Percentiles rank a stretch among this genome's conserved stretches.
Conservation (phyloP, 2,113 vertebrate species). For the Bothrops jararaca region DNA sequence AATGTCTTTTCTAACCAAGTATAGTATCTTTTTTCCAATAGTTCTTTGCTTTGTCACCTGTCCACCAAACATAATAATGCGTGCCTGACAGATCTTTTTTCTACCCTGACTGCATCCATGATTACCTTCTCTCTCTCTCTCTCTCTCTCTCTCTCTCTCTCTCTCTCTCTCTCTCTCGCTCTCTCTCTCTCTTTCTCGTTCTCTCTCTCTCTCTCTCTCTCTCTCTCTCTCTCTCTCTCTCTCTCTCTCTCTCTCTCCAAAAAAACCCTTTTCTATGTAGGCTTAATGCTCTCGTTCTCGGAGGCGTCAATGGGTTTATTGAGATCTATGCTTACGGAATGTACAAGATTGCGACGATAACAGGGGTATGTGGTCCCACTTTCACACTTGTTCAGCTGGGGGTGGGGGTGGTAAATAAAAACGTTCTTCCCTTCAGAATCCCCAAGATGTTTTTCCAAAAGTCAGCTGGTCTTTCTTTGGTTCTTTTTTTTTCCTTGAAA, state of each 20-base stretch:
- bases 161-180: background rate
- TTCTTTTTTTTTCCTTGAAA: too few species aligned
- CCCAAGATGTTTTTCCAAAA: too few species aligned
- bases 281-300: slow-evolving; percentile 92
- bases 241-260: background rate
- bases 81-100: background rate
- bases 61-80: too few species aligned
- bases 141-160: background rate
- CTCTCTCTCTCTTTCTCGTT: background rate
- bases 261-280: slow-evolving; percentile 65
- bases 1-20: too few species aligned
- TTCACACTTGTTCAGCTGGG: background rate
- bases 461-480: too few species aligned
- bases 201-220: background rate
- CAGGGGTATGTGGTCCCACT: slow-evolving; percentile 69
- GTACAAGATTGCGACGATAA: slow-evolving; percentile 94
- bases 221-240: too few species aligned
- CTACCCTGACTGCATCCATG: background rate
- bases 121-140: background rate
- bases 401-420: too few species aligned
- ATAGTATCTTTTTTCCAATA: too few species aligned
- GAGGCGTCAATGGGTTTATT: slow-evolving; percentile 84
- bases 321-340: slow-evolving; percentile 97
- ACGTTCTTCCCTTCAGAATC: background rate
- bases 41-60: too few species aligned